Percentiles rank a stretch among this genome's conserved stretches.
Evolutionary conservation across 2,113 vertebrate genomes (phyloP).

Genomic region (Condylura cristata): DNA sequence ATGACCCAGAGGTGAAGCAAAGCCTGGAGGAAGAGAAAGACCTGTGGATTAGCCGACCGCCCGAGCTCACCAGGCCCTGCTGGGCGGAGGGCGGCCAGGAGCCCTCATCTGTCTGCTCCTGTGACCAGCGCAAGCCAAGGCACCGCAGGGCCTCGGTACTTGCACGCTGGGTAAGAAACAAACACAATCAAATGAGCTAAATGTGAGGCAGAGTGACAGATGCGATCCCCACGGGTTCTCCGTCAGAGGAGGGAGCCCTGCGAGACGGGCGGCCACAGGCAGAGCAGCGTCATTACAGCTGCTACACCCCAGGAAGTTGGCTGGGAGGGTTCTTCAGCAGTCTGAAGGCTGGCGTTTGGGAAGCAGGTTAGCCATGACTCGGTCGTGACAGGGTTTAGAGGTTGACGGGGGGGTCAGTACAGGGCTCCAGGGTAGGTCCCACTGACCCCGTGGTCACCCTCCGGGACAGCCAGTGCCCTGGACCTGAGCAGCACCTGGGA

Average conservation of each 20-base stretch:
- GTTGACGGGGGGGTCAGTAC: neutral
- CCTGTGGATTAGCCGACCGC: neutral
- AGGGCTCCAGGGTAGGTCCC: too few species aligned
- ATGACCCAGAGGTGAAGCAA: constrained; percentile 98
- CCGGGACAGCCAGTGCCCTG: too few species aligned
- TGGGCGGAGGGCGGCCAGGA: neutral
- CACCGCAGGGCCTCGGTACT: fast-evolving
- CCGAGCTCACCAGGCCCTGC: neutral
- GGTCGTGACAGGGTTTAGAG: neutral
- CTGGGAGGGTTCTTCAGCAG: neutral
- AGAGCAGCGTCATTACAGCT: neutral
- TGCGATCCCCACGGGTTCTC: neutral
- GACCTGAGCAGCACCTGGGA: neutral
- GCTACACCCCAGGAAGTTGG: neutral
- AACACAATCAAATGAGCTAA: neutral
- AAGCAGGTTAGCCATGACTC: neutral
- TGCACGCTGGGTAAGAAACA: neutral
- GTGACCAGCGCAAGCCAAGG: too few species aligned
- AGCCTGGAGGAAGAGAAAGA: constrained; percentile 85
- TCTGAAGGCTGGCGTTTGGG: neutral
- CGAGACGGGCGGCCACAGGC: fast-evolving
- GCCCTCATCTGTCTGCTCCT: neutral
- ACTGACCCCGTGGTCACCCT: neutral
- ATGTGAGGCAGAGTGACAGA: neutral
- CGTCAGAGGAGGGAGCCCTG: neutral